Evolutionary conservation across 2,888 invertebrate genomes (phyloP), one percentile per base, ranked within the genome.

Genomic region (Cerceris rybyensis): DNA sequence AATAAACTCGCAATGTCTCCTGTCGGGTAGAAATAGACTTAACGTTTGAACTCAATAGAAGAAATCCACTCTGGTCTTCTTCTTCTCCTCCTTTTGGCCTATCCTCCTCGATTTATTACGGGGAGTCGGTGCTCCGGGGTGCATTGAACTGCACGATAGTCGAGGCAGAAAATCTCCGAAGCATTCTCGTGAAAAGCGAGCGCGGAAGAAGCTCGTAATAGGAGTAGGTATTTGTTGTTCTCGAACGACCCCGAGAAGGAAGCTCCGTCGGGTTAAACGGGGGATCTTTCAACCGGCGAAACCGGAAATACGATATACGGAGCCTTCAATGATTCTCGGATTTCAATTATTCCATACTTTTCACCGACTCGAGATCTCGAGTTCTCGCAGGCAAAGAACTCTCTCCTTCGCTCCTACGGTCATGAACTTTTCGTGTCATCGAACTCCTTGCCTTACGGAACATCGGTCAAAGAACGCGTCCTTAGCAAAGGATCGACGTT

Each of bases 281-380:
- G 43, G 13, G 39, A 16, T 1, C 17, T 39, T 17, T 59, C 61
- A 46, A 7, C 42, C 42, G 52, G 17, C 28, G 43, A 70, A 70
- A 66, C 50, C 72, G 58, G 69, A 43, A 79, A 75, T 54, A 54
- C 79, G 75, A 75, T 64, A 42, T 43, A 17, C 52, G 68, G 63
- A 39, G 28, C 28, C 64, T 60, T 61, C 61, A 61, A 71, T 71
- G 77, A 80, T 73, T 80, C 82, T 84, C 75, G 39, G 70, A 80
- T 81, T 78, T 80, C 84, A 75, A 75, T 82, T 72, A 65, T 55
- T 9, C 16, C 8, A 16, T n/a, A 50, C 39, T 61, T 46, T 46
- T 42, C 43, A 42, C 50, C 7, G 9, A 16, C 28, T 14, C 66
- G 70, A 28, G 13, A 58, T 39, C 14, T 16, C 50, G 49, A 69